These are phyloP conservation scores for Arge pagana DNA, from an alignment of 2,888 invertebrate species.

Conservation along the genomic window DNA sequence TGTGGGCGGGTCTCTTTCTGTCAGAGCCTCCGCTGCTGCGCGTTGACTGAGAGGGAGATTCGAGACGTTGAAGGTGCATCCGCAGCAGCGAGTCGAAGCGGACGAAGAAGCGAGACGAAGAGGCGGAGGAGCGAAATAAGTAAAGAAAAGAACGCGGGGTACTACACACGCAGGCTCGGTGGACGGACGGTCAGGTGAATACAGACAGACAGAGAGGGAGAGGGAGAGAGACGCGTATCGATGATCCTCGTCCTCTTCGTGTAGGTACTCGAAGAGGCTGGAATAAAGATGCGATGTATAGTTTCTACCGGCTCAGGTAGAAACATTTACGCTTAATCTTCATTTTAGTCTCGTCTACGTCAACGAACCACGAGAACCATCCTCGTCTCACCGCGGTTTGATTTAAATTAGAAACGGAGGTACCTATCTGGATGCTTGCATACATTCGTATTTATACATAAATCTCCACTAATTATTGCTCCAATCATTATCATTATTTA, in stretches of 20 bases:
- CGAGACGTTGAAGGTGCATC: too few species aligned
- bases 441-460: background rate
- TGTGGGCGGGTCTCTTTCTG: slow-evolving; percentile 57
- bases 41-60: slow-evolving; percentile 3
- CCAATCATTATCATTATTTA: too few species aligned
- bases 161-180: too few species aligned
- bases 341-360: slow-evolving; percentile 23
- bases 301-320: slow-evolving; percentile 35
- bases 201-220: too few species aligned
- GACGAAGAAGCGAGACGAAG: background rate
- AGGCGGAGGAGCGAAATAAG: background rate
- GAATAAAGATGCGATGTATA: slow-evolving; percentile 19
- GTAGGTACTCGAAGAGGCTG: too few species aligned
- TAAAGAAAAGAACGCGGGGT: background rate
- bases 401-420: slow-evolving; percentile 50
- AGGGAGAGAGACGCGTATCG: too few species aligned
- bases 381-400: slow-evolving; percentile 34
- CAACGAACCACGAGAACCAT: slow-evolving; percentile 21
- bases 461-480: too few species aligned
- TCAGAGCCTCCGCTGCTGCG: slow-evolving; percentile 47
- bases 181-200: too few species aligned
- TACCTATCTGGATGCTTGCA: slow-evolving; percentile 19
- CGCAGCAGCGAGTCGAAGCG: too few species aligned
- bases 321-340: slow-evolving; percentile 32
- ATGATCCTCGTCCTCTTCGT: too few species aligned